Base-by-base conservation (phyloP, 2,888 invertebrate genomes). In the Coenonympha glycerion region DNA sequence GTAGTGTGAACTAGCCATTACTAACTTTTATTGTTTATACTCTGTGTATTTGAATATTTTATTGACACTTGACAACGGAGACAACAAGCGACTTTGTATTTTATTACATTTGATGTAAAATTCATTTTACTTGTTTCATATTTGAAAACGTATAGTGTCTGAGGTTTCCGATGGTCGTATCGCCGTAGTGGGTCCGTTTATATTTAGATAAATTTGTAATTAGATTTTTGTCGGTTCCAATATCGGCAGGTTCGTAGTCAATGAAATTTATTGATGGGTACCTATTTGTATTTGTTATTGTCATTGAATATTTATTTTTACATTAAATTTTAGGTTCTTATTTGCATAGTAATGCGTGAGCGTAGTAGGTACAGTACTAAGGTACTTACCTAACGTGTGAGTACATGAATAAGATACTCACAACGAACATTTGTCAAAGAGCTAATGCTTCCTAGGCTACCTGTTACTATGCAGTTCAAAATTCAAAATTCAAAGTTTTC, bases 21-120 rank as follows among this genome's bases (percentile, higher is more conserved):
- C 64, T 71, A 75, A 78, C 71, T 74, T 76, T 81, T 79, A 77
- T 80, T 73, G 69, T 78, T 79, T 69, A 70, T 76, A 61, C 62
- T 55, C 58, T 60, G 58, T 56, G 56, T 59, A 64, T 69, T 68
- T 65, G 59, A 67, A 73, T 66, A 72, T 73, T 77, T 76, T 78
- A 79, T 77, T 65, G 64, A 68, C 64, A 74, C 76, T 66, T 55
- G 65, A 63, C 61, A 53, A 47, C 40, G 19, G 49, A 49, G 28
- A 15, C 42, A 16, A 40, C 33, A 21, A 36, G 36, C 19, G 34
- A 13, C 44, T 49, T 28, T 41, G 9, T 31, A 31, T 37, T 52
- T 49, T 57, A 49, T 41, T 6, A 1, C 0, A 3, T 6, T 28
- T n/a, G 1, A 11, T 0, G 15, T 56, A 53, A 36, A 47, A 36